A percentile compares a stretch with the other conserved stretches of the same genome.
phyloP scores from a whole-genome alignment of 2,888 invertebrate species.

The Candidula unifasciata region DNA sequence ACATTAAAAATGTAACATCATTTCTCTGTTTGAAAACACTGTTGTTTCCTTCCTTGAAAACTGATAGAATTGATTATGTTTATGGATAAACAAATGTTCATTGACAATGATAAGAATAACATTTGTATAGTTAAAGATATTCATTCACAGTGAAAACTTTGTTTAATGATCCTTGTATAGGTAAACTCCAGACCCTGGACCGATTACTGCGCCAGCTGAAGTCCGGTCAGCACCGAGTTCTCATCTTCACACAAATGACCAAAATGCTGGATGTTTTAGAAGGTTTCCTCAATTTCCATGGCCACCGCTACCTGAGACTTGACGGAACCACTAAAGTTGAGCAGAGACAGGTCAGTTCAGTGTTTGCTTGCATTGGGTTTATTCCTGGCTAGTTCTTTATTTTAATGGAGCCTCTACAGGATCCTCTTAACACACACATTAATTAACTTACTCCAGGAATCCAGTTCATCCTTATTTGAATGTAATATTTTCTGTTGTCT shows the following conservation, averaged over 20 bases:
- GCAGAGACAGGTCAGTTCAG: constrained; percentile 86
- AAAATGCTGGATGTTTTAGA: constrained; percentile 98
- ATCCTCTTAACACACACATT: not conserved
- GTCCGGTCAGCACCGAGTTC: constrained; percentile 89
- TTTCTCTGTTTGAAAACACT: no score
- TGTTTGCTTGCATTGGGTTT: not conserved
- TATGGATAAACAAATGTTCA: no score
- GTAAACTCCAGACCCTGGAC: constrained; percentile 93
- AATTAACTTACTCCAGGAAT: no score
- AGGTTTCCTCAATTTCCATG: constrained; percentile 96
- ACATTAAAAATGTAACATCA: no score
- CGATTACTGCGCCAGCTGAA: constrained; percentile 89
- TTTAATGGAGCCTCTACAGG: not conserved
- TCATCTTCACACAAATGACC: constrained; percentile 99
- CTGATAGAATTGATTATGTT: no score
- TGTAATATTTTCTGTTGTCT: no score
- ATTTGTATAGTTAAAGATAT: not conserved
- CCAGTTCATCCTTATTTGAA: no score
- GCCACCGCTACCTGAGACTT: constrained; percentile 92
- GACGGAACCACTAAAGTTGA: constrained; percentile 98
- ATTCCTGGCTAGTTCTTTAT: not conserved
- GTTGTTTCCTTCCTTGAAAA: no score
- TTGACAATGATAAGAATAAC: no score
- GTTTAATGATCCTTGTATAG: constrained; percentile 74
- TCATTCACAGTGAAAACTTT: not conserved